Evolutionary conservation across 2,888 invertebrate species (phyloP).

Genomic region (Agrilus mali): DNA sequence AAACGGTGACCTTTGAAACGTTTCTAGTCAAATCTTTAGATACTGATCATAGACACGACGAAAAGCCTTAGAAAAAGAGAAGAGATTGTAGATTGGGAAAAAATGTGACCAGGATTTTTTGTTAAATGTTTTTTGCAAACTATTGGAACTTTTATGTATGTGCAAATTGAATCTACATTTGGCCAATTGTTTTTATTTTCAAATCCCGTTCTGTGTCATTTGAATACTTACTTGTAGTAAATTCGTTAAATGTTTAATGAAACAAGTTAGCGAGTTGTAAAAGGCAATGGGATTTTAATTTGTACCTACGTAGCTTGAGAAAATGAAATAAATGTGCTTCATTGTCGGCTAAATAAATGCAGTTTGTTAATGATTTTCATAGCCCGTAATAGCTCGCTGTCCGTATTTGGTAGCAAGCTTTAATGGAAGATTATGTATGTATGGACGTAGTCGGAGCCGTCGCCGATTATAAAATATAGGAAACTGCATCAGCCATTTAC

Average conservation of each 20-base stretch:
- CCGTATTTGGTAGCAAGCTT: slow-evolving; percentile 8
- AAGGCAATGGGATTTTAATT: slow-evolving; percentile 2
- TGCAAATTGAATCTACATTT: no score
- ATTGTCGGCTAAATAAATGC: slow-evolving; percentile 5
- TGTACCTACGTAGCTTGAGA: neutral
- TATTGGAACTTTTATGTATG: no score
- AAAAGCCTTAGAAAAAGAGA: no score
- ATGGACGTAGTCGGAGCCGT: slow-evolving; percentile 2
- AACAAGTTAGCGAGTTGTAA: slow-evolving; percentile 4
- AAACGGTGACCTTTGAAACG: no score
- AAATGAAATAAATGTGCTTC: slow-evolving; percentile 7
- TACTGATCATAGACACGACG: no score
- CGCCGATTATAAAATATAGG: slow-evolving; percentile 7
- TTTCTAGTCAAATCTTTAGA: no score
- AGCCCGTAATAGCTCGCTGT: slow-evolving; percentile 4
- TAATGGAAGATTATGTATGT: slow-evolving; percentile 8
- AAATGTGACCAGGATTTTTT: no score
- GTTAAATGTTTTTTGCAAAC: no score
- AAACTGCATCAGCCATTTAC: slow-evolving; percentile 1
- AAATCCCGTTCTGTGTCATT: no score
- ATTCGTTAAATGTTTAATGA: neutral
- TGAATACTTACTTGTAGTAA: neutral
- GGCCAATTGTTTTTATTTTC: no score
- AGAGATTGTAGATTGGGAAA: no score
- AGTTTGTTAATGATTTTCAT: slow-evolving; percentile 4